phyloP scores from a whole-genome alignment of 2,113 vertebrate species.

The Odocoileus hemionus region DNA sequence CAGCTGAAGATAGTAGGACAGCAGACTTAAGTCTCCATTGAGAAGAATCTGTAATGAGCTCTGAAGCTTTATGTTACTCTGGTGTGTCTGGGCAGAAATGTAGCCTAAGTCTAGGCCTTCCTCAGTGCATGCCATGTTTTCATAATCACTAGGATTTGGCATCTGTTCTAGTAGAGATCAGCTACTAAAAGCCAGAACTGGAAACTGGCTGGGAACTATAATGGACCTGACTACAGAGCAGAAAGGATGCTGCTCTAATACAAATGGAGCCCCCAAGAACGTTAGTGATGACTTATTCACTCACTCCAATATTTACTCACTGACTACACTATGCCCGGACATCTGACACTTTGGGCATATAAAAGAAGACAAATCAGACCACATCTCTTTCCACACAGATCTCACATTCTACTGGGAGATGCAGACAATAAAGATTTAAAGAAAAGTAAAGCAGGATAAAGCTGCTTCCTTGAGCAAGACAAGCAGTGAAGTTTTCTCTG shows the following conservation, averaged over 20 bases:
- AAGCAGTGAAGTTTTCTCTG: not conserved
- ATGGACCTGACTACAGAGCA: not conserved
- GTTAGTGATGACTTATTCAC: not conserved
- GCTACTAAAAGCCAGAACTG: not conserved
- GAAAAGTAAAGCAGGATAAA: not conserved
- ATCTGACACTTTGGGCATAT: not conserved
- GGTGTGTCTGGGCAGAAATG: not conserved
- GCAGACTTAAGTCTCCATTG: not conserved
- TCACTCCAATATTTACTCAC: not conserved
- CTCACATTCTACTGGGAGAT: not conserved
- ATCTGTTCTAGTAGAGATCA: not conserved
- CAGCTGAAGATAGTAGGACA: not conserved
- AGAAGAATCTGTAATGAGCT: not conserved
- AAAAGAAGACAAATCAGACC: not conserved
- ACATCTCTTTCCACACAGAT: not conserved
- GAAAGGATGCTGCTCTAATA: not conserved
- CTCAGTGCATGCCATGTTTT: not conserved
- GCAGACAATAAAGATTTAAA: not conserved
- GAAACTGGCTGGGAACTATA: not conserved
- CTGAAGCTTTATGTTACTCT: not conserved
- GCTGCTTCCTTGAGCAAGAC: not conserved
- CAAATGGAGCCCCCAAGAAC: not conserved
- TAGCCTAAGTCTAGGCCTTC: not conserved
- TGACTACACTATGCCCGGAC: not conserved
- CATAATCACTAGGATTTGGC: not conserved